These are phyloP conservation scores for Brachionus plicatilis DNA, from an alignment of 1,140 invertebrate genomes.

Conservation along the genomic window DNA sequence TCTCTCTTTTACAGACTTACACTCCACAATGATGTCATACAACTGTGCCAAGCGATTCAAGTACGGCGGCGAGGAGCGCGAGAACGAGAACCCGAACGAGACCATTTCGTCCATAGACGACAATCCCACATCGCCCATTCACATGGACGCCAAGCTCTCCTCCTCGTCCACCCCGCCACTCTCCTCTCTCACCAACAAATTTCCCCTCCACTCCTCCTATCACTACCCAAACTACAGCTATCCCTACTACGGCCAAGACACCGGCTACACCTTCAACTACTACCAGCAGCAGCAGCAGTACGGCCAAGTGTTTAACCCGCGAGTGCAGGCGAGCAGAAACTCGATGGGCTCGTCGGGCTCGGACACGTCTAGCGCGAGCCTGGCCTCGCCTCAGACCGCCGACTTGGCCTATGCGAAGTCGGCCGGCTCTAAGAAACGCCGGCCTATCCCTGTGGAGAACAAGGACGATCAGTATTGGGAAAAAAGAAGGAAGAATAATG, in stretches of 20 bases:
- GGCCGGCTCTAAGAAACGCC: slow-evolving; percentile 45
- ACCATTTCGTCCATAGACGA: slow-evolving; percentile 5
- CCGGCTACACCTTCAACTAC: background rate
- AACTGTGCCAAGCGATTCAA: background rate
- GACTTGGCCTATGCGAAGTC: background rate
- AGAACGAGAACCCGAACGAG: background rate
- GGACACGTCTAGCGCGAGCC: background rate
- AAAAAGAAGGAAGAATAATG: slow-evolving; percentile 56
- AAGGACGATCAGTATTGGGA: slow-evolving; percentile 56
- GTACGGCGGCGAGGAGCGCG: background rate
- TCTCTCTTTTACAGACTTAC: background rate
- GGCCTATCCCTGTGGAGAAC: slow-evolving; percentile 46
- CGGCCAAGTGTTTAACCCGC: background rate
- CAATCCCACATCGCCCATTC: background rate
- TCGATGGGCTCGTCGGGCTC: background rate
- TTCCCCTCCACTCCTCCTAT: background rate
- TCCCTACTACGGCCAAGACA: background rate
- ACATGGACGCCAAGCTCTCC: background rate
- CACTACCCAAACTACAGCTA: background rate
- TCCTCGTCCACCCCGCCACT: background rate
- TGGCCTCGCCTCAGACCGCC: background rate
- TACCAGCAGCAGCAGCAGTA: background rate
- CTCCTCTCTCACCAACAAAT: background rate
- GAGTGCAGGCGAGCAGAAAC: background rate
- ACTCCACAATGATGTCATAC: background rate